phyloP scores from a whole-genome alignment of 2,888 invertebrate species.

The Cephus pygmeus region DNA sequence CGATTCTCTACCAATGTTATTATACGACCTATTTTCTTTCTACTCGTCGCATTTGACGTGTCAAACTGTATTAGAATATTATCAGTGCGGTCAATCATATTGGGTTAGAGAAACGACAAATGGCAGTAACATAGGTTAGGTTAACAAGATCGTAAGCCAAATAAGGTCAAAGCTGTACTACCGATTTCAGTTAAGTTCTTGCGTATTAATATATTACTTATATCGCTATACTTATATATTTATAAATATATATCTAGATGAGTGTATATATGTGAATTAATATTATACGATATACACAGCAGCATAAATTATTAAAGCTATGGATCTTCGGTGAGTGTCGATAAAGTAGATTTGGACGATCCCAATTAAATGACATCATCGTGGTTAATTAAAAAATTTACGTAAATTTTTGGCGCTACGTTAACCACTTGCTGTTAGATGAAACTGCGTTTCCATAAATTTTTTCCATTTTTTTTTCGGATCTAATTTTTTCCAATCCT shows the following conservation, averaged over 20 bases:
- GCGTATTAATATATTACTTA: not conserved
- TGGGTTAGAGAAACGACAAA: not conserved
- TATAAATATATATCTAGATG: not conserved
- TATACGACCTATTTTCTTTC: not conserved
- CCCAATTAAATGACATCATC: not conserved
- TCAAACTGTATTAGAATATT: not conserved
- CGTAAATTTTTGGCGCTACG: not conserved
- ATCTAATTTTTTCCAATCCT: not conserved
- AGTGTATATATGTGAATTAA: not conserved
- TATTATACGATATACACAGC: not conserved
- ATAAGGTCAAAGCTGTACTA: not conserved
- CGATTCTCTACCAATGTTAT: not conserved
- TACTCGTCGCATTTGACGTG: conserved; percentile 1
- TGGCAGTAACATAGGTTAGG: conserved; percentile 14
- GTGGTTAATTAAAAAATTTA: not conserved
- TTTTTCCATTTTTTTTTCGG: not conserved
- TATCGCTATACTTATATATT: too few relatives aligned
- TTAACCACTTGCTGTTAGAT: not conserved
- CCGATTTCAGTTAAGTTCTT: not conserved
- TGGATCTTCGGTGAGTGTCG: not conserved
- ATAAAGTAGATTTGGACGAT: not conserved
- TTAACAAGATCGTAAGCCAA: not conserved
- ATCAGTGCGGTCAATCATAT: not conserved
- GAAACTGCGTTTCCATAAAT: not conserved
- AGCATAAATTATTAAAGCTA: not conserved